A percentile compares a stretch with the other conserved stretches of the same genome.
phyloP scores from a whole-genome alignment of 2,888 invertebrate species.

The Brachyptera risi region DNA sequence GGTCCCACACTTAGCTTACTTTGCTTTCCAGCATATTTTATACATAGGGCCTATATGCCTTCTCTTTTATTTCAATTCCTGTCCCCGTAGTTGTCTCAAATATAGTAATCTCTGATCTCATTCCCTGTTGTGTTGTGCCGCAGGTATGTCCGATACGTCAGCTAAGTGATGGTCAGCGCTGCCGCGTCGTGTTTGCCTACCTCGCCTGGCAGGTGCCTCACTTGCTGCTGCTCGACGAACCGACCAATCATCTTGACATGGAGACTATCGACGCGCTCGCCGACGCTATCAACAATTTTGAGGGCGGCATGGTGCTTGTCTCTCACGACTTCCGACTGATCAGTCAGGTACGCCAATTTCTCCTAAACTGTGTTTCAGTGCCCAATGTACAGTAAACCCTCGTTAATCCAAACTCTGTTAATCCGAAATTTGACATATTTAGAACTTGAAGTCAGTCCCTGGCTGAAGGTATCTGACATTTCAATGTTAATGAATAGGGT shows the following conservation, averaged over 20 bases:
- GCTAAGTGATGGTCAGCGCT: constrained; percentile 95
- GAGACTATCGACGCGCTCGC: constrained; percentile 88
- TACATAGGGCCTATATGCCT: no score
- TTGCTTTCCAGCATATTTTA: no score
- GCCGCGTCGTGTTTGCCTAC: constrained; percentile 98
- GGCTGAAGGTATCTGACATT: no score
- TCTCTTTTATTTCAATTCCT: no score
- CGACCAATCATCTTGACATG: constrained; percentile 95
- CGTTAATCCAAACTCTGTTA: no score
- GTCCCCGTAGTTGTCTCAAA: no score
- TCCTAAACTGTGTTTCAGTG: no score
- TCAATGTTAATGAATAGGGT: no score
- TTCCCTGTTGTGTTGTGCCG: neutral
- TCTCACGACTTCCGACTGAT: constrained; percentile 99
- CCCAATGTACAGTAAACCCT: no score
- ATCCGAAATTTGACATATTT: no score
- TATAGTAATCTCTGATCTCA: neutral
- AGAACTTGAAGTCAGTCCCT: no score
- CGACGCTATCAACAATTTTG: constrained; percentile 95
- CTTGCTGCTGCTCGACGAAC: constrained; percentile 73
- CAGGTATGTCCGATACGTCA: constrained; percentile 91
- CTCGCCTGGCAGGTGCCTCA: constrained; percentile 97
- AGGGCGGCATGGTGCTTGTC: constrained; percentile 97
- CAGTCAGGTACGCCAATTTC: constrained; percentile 81
- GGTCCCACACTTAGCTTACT: no score